Base-by-base conservation (phyloP, 1,140 invertebrate species). In the Hypsibius dujardini region DNA sequence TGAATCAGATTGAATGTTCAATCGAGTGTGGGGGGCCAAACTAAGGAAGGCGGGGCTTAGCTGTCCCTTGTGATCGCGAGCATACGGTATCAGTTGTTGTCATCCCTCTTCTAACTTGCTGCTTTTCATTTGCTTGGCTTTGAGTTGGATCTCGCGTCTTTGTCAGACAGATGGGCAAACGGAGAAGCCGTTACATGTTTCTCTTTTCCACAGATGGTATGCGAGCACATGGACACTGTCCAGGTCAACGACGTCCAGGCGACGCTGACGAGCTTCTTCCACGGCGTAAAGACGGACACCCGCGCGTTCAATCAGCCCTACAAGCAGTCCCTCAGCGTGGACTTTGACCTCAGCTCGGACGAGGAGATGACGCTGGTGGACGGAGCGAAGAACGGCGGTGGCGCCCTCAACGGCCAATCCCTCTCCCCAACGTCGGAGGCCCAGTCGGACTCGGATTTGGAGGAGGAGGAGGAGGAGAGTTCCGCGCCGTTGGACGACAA, bases 261-360 rank as follows among this genome's bases (percentile, higher is more conserved):
- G 7, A 67, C 42, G 3, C 62, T 67, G 7, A 67, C 62, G 45
- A 42, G 3, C 45, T 67, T 67, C 62, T 67, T 67, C 62, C 62
- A 67, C 42, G 62, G 7, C 42, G 7, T 67, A 42, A 67, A 67
- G 45, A 67, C 62, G 12, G 62, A 67, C 42, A 67, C 62, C 3
- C 62, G 62, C 3, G 7, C 62, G 7, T 67, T 67, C 45, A 67
- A 67, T 67, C 62, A 67, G 62, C 42, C 62, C 62, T 67, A 67
- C 42, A 67, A 67, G 42, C 62, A 7, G 7, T 3, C 7, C 42
- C 42, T 67, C 7, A 67, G 3, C 45, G 42, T 67, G 7, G 62
- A 67, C 42, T 67, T 67, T 42, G 62, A 67, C 3, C 62, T 67
- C 12, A 67, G 62, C 42, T 67, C 62, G 62, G 62, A 67, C 42